Evolutionary conservation across 1,140 invertebrate species (phyloP).

Genomic region (Probaryconus sp.): DNA sequence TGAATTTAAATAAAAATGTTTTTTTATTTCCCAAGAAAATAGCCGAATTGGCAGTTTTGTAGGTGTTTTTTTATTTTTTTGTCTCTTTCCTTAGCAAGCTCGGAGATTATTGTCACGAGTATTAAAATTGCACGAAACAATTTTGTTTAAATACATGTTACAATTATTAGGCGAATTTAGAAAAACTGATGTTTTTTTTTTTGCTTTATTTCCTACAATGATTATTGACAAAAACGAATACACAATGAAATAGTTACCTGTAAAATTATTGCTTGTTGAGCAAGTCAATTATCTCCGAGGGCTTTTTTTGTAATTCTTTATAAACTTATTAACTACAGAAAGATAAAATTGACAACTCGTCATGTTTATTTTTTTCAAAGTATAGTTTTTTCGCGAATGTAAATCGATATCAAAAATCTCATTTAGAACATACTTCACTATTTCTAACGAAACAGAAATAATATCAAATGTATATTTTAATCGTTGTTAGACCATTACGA

Average conservation of each 20-base stretch:
- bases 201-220: no score
- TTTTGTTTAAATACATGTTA: not conserved
- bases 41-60: constrained; percentile 21
- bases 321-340: no score
- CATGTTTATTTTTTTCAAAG: constrained; percentile 12
- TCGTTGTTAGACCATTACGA: constrained; percentile 17
- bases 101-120: constrained; percentile 29
- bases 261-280: constrained; percentile 13
- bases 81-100: constrained; percentile 8
- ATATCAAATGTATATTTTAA: constrained; percentile 16
- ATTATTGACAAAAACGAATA: no score
- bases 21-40: no score
- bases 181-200: no score
- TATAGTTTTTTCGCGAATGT: constrained; percentile 23
- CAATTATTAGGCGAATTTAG: no score
- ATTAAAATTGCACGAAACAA: constrained; percentile 1
- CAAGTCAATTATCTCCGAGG: constrained; percentile 9
- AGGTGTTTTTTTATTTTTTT: not conserved
- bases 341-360: no score
- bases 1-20: no score
- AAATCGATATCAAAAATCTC: constrained; percentile 19
- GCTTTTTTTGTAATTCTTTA: no score
- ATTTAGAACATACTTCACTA: no score
- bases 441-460: constrained; percentile 29
- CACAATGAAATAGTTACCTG: no score